Evolutionary conservation across 2,113 vertebrate species (phyloP).

Genomic region (Xenopus borealis): DNA sequence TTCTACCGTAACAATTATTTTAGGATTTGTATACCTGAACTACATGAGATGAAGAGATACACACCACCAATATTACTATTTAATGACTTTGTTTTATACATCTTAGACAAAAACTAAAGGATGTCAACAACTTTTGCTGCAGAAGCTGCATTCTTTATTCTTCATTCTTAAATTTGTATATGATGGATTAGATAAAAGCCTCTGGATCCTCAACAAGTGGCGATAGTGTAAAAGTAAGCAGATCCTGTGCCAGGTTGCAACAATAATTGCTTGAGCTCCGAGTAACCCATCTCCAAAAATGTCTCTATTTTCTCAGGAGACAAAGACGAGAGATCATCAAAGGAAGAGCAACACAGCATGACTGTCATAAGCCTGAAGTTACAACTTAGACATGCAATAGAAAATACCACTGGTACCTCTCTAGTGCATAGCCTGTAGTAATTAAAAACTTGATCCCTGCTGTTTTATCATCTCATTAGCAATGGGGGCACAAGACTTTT

Average conservation of each 20-base stretch:
- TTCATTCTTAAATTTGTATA: neutral
- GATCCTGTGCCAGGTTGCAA: slow-evolving; percentile 66
- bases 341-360: slow-evolving; percentile 89
- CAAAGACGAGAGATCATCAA: slow-evolving; percentile 88
- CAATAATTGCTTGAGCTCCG: slow-evolving; percentile 65
- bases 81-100: no score
- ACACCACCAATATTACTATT: no score
- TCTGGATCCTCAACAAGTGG: slow-evolving; percentile 44
- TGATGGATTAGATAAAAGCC: slow-evolving; percentile 13
- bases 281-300: slow-evolving; percentile 68
- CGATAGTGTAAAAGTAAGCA: slow-evolving; percentile 33
- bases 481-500: slow-evolving; percentile 83
- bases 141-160: no score
- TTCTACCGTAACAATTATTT: no score
- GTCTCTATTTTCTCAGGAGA: slow-evolving; percentile 82
- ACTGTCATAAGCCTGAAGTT: slow-evolving; percentile 91
- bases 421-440: slow-evolving; percentile 84
- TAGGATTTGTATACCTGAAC: no score
- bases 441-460: slow-evolving; percentile 96
- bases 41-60: no score
- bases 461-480: slow-evolving; percentile 95
- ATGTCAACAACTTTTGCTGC: no score
- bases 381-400: slow-evolving; percentile 89
- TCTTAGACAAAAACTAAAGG: no score
- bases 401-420: slow-evolving; percentile 78